Conservation (phyloP, 2,113 vertebrate genomes). For the Thunnus thynnus region DNA sequence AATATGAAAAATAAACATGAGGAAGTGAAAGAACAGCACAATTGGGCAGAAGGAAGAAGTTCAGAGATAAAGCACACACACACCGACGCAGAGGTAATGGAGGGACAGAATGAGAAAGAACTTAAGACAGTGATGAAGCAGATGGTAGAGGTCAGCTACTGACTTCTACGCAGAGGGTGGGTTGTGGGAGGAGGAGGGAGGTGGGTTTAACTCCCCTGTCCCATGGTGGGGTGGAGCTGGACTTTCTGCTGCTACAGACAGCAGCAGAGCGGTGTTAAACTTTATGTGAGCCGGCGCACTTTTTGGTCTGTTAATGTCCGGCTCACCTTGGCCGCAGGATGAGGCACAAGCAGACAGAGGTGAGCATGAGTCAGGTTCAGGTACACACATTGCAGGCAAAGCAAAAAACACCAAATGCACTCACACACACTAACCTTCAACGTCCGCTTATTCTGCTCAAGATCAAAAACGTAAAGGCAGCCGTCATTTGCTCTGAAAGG, state of each 20-base stretch:
- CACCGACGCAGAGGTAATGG: slow-evolving; percentile 27
- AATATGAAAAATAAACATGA: background rate
- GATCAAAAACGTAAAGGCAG: slow-evolving; percentile 93
- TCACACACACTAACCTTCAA: slow-evolving; percentile 86
- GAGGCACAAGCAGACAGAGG: background rate
- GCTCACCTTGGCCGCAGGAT: slow-evolving; percentile 43
- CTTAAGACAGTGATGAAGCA: slow-evolving; percentile 43
- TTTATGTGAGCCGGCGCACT: background rate
- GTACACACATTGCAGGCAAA: background rate
- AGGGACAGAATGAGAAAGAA: slow-evolving; percentile 19
- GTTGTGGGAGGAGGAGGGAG: slow-evolving; percentile 20
- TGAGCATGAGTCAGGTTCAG: too few relatives aligned
- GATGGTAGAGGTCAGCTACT: slow-evolving; percentile 63
- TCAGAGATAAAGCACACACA: slow-evolving; percentile 1
- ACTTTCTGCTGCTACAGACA: slow-evolving; percentile 16
- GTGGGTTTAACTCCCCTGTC: slow-evolving; percentile 33
- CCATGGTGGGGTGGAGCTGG: slow-evolving; percentile 24
- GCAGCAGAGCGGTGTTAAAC: slow-evolving; percentile 16
- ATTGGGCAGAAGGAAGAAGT: background rate
- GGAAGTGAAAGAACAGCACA: background rate
- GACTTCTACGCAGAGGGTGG: slow-evolving; percentile 41
- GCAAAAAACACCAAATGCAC: background rate
- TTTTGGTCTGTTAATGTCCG: background rate
- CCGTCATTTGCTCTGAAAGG: slow-evolving; percentile 91
- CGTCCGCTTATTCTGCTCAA: slow-evolving; percentile 91